Percentiles rank a stretch among this genome's conserved stretches.
Evolutionary conservation across 2,113 vertebrate species (phyloP).

Genomic region (Heterotilapia buettikoferi): DNA sequence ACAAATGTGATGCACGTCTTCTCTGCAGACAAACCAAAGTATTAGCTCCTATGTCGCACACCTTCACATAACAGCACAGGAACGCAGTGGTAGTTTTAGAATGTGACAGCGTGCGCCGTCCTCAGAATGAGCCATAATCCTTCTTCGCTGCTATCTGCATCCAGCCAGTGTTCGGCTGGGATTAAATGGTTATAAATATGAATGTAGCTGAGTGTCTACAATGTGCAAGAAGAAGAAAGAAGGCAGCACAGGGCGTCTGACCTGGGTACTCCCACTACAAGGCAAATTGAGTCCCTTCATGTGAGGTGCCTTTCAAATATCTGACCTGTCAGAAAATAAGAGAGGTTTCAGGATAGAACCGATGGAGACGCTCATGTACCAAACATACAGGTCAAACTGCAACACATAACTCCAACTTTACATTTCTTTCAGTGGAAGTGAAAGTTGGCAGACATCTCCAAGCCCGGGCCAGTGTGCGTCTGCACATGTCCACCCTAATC

Average conservation of each 20-base stretch:
- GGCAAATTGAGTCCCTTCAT: not conserved
- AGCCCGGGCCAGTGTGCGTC: not conserved
- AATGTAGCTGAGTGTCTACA: not conserved
- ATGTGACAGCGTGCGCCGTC: not conserved
- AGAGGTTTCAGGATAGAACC: not conserved
- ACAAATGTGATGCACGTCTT: not conserved
- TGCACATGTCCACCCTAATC: conserved; percentile 41
- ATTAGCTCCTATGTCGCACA: not conserved
- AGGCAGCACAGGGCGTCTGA: not conserved
- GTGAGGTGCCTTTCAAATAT: not conserved
- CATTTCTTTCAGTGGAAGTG: not conserved
- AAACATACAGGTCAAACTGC: not conserved
- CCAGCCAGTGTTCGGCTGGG: not conserved
- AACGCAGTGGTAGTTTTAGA: not conserved
- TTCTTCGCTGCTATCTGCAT: not conserved
- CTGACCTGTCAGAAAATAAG: not conserved
- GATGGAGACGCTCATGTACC: not conserved
- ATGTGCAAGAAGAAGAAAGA: not conserved
- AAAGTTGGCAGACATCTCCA: not conserved
- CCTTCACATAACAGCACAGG: not conserved
- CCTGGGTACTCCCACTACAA: not conserved
- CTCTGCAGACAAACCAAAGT: not conserved
- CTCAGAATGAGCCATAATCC: conserved; percentile 11
- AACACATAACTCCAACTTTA: not conserved
- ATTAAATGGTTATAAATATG: conserved; percentile 31